Evolutionary conservation across 2,113 vertebrate genomes (phyloP).

Genomic region (Petrocephalus microphthalmus): DNA sequence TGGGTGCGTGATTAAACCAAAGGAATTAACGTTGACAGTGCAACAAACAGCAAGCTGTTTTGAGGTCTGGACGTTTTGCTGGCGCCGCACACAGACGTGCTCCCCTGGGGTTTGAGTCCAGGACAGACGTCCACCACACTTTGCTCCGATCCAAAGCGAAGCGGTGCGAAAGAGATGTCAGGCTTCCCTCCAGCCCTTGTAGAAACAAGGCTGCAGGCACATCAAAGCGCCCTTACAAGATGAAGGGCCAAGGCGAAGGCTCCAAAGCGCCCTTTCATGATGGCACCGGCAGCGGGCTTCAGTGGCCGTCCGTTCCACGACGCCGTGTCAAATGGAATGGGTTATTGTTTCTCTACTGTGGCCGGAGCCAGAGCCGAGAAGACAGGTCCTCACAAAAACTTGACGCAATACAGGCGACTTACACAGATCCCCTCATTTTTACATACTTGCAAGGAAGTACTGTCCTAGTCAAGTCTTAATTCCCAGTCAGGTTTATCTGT

Average conservation of each 20-base stretch:
- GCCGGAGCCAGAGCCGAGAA: background rate
- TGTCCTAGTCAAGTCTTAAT: background rate
- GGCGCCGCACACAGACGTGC: background rate
- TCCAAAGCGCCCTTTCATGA: constrained; percentile 16
- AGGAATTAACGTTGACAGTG: background rate
- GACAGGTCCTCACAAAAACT: background rate
- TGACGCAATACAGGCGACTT: background rate
- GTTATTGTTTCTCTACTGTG: background rate
- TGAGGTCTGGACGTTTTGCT: background rate
- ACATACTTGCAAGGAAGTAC: background rate
- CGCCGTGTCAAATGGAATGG: background rate
- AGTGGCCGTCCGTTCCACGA: background rate
- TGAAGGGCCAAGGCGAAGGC: constrained; percentile 28
- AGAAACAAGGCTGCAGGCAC: constrained; percentile 48
- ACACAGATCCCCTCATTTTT: background rate
- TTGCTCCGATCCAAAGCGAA: constrained; percentile 39
- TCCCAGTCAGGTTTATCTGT: background rate
- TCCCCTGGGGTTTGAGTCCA: background rate
- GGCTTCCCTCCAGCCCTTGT: constrained; percentile 35
- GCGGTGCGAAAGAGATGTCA: background rate
- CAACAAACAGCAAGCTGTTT: background rate
- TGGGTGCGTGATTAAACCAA: background rate
- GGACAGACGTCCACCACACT: constrained; percentile 21
- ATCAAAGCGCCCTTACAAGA: constrained; percentile 37
- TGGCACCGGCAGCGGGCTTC: background rate